Evolutionary conservation across 2,797 vertebrate species (phyloP).

Genomic region (Dryobates pubescens): DNA sequence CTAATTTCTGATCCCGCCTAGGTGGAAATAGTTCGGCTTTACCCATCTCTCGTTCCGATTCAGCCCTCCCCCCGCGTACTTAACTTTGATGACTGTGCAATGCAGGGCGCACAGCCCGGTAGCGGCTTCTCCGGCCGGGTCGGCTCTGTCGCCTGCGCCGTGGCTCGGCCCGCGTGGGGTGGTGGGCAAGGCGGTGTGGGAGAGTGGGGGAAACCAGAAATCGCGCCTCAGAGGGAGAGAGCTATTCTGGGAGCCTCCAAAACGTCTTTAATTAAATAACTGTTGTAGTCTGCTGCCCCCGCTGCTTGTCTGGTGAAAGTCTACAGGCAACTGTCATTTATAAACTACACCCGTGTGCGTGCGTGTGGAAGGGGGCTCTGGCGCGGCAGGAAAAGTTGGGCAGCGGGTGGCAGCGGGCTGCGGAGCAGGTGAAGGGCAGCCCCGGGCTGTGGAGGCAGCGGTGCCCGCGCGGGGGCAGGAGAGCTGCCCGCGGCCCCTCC

Average conservation of each 20-base stretch:
- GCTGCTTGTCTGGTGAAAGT: constrained; percentile 77
- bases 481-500: neutral
- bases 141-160: neutral
- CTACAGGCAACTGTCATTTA: constrained; percentile 70
- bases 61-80: neutral
- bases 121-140: neutral
- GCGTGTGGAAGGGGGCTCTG: neutral
- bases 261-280: constrained; percentile 77
- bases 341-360: constrained; percentile 47
- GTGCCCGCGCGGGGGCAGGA: neutral
- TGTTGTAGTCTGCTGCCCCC: constrained; percentile 80
- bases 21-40: neutral
- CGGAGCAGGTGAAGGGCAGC: neutral
- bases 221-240: constrained; percentile 57
- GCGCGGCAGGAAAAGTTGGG: constrained; percentile 39
- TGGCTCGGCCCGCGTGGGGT: neutral
- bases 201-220: neutral
- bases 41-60: neutral
- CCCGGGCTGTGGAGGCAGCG: neutral
- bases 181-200: neutral
- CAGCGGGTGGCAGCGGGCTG: neutral
- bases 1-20: constrained; percentile 17
- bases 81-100: constrained; percentile 80
- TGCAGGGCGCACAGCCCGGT: constrained; percentile 58
- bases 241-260: constrained; percentile 69